Conservation (phyloP, 1,140 invertebrate species). For the Holotrichia oblita region DNA sequence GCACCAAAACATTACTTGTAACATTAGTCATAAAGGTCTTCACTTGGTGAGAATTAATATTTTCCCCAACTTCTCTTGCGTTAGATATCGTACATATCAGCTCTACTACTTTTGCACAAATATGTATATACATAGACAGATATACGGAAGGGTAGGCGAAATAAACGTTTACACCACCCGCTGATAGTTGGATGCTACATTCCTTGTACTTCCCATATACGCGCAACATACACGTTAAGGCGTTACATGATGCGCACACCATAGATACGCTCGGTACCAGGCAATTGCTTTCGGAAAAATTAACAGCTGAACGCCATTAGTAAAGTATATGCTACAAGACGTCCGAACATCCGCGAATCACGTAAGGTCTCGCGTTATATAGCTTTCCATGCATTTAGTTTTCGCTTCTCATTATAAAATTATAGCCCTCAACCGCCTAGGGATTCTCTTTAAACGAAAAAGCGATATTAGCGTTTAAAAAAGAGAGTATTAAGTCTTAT, state of each 20-base stretch:
- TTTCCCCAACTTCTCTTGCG: no score
- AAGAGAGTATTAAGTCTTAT: neutral
- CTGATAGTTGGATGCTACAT: constrained; percentile 29
- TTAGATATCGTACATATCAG: no score
- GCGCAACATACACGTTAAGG: neutral
- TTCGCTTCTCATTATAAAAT: neutral
- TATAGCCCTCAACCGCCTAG: neutral
- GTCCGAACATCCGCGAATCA: neutral
- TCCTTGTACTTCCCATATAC: constrained; percentile 13
- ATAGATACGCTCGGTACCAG: neutral
- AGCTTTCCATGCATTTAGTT: neutral
- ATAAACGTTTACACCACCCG: constrained; percentile 25
- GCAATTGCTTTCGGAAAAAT: constrained; percentile 1
- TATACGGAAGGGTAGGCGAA: neutral
- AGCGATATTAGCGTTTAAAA: neutral
- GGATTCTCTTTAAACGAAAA: neutral
- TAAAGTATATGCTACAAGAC: neutral
- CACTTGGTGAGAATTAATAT: no score
- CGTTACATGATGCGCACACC: neutral
- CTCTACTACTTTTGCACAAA: neutral
- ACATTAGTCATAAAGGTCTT: neutral
- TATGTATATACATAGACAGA: neutral
- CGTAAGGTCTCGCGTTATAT: neutral
- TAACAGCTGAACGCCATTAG: neutral
- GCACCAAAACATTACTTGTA: no score